Base-by-base conservation (phyloP, 2,888 invertebrate genomes). In the Trachelus troglodyta region DNA sequence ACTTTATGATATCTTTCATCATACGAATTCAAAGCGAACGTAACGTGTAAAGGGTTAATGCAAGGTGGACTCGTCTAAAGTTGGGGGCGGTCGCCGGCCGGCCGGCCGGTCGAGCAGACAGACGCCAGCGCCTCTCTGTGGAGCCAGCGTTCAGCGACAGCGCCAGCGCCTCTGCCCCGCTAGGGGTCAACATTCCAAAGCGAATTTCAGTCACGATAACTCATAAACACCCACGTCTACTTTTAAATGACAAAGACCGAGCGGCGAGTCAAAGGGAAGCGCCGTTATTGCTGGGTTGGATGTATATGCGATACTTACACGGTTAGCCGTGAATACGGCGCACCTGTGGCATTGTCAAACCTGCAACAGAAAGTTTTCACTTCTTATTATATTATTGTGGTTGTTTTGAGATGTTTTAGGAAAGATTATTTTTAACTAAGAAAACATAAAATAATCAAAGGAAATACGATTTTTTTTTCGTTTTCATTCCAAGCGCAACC, bases 101-200 rank as follows among this genome's bases (percentile, higher is more conserved):
- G 80, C 80, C 84, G 82, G 84, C 71, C 31, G 71, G 76, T 68
- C 69, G 78, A 79, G 79, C 84, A 83, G 84, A 83, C 85, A 81
- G 84, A 86, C 85, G 84, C 83, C 84, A 85, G 82, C 81, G 82
- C 83, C 77, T 37, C 68, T 69, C 40, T 77, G 77, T 77, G 80
- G 82, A 81, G 83, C 81, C 83, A 30, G 74, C 74, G 74, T 82
- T 77, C 79, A 80, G 78, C 83, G 73, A 30, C 76, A 79, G 76
- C 79, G 76, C 79, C 79, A 79, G 79, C 79, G 79, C 77, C 78
- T 34, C 31, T 78, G 80, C 80, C 79, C 82, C 81, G 80, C 82
- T 76, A 81, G 82, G 81, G 83, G 83, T 85, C 86, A 83, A 86
- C 86, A 86, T 84, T 86, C 86, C 84, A 83, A 78, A 75, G 82